These are phyloP conservation scores for Steinernema khuongi DNA, from an alignment of 1,140 invertebrate species.

Conservation along the genomic window DNA sequence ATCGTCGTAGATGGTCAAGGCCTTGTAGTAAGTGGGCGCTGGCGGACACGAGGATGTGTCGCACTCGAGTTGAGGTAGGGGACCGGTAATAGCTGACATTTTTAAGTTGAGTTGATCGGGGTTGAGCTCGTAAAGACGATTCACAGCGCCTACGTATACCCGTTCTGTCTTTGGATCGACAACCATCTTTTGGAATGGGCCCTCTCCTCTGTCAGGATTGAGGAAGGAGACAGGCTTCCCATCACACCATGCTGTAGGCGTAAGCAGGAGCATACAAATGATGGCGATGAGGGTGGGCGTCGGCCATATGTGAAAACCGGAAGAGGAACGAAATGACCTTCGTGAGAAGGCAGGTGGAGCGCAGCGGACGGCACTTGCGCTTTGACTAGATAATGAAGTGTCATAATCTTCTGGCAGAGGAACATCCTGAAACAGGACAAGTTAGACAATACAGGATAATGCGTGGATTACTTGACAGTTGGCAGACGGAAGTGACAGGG, in stretches of 20 bases:
- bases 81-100: neutral
- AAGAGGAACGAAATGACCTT: neutral
- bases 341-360: neutral
- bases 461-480: neutral
- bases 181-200: constrained; percentile 29
- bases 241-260: neutral
- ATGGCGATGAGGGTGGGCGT: neutral
- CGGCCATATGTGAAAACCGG: neutral
- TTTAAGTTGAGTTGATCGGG: constrained; percentile 33
- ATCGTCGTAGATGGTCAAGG: constrained; percentile 51
- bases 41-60: constrained; percentile 40
- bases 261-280: neutral
- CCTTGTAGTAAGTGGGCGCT: constrained; percentile 52
- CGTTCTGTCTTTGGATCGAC: constrained; percentile 51
- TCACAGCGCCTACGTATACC: constrained; percentile 53
- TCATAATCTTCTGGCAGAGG: neutral
- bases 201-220: neutral
- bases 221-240: neutral
- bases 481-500: neutral
- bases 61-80: neutral
- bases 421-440: neutral
- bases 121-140: constrained; percentile 51
- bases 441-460: neutral
- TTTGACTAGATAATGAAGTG: neutral
- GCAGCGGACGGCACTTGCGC: neutral